Conservation (phyloP, 2,888 invertebrate species). For the Melikaiella ostensackeni region DNA sequence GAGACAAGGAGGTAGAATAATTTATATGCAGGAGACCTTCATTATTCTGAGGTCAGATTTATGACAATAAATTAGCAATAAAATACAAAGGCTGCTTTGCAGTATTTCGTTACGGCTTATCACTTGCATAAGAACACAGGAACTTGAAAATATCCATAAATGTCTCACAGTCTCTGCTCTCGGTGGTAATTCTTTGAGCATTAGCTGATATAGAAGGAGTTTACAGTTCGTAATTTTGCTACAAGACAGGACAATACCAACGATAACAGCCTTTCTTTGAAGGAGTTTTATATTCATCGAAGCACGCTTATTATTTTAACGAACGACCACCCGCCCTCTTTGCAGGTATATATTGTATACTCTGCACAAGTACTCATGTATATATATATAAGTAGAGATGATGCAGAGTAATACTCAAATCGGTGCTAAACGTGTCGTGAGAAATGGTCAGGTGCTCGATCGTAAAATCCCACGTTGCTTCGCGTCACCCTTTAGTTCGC, state of each 20-base stretch:
- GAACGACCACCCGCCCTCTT: constrained; percentile 50
- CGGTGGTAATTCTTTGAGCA: constrained; percentile 1
- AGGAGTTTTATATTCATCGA: constrained; percentile 54
- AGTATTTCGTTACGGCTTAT: constrained; percentile 5
- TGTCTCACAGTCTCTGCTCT: not conserved
- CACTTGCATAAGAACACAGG: not conserved
- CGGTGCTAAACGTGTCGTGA: constrained; percentile 69
- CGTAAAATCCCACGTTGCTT: constrained; percentile 43
- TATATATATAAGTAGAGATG: not conserved
- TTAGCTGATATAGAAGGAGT: constrained; percentile 20
- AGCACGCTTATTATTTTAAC: constrained; percentile 67
- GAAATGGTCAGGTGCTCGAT: constrained; percentile 72
- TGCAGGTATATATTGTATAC: not conserved
- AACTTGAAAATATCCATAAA: constrained; percentile 32
- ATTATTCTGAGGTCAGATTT: not conserved
- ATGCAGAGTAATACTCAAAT: constrained; percentile 62
- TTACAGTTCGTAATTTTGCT: constrained; percentile 28
- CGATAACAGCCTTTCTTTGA: constrained; percentile 40
- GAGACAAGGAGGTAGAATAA: not conserved
- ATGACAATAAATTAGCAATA: constrained; percentile 14
- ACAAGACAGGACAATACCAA: constrained; percentile 34
- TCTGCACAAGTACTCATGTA: not conserved
- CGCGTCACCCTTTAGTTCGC: constrained; percentile 40
- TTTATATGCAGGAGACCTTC: not conserved
- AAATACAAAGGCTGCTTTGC: constrained; percentile 12